Percentiles rank a stretch among this genome's conserved stretches.
Evolutionary conservation across 2,113 vertebrate genomes (phyloP).

Genomic region (Actenoides hombroni): DNA sequence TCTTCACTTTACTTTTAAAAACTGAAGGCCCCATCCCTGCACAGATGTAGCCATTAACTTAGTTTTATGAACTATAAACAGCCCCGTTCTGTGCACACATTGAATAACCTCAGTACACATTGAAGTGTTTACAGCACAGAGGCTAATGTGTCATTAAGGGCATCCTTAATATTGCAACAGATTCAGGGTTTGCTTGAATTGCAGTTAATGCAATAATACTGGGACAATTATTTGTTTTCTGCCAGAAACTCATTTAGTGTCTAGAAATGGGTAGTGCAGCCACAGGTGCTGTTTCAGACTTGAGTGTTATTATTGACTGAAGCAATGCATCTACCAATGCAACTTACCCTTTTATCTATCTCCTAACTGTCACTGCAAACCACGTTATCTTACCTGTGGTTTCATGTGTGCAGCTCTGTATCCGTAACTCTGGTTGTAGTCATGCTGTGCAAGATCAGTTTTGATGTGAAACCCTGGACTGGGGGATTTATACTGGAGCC

Average conservation of each 20-base stretch:
- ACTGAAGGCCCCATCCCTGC: not conserved
- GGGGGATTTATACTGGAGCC: not conserved
- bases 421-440: fast-evolving
- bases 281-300: not conserved
- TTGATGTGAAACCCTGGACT: not conserved
- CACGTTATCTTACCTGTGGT: too few species aligned
- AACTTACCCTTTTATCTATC: not conserved
- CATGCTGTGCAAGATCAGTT: fast-evolving
- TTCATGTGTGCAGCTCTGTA: fast-evolving
- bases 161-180: not conserved
- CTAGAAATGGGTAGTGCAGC: not conserved
- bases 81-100: fast-evolving
- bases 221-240: not conserved
- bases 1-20: not conserved
- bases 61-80: conserved; percentile 39
- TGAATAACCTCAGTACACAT: not conserved
- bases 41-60: conserved; percentile 8
- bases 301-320: not conserved
- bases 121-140: not conserved
- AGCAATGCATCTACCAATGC: fast-evolving
- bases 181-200: not conserved
- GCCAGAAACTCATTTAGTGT: fast-evolving
- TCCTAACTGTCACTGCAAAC: not conserved
- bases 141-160: not conserved
- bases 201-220: fast-evolving